These are phyloP conservation scores for Dolichomitus sp. DNA, from an alignment of 2,888 invertebrate genomes.

Conservation along the genomic window DNA sequence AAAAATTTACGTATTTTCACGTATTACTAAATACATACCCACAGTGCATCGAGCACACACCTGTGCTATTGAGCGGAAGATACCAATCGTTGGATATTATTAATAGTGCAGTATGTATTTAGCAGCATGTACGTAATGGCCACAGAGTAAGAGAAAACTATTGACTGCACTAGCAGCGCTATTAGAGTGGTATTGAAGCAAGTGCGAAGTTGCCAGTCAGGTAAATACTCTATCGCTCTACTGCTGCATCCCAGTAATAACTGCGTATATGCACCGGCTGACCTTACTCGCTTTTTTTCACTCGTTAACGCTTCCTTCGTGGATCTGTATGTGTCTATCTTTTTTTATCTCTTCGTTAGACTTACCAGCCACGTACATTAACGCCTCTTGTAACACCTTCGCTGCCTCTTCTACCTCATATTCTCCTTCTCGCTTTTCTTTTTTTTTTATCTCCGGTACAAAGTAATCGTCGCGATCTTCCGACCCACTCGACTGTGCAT, in stretches of 20 bases:
- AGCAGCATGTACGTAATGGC: slow-evolving; percentile 12
- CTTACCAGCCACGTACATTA: neutral
- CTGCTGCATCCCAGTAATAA: slow-evolving; percentile 16
- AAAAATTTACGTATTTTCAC: neutral
- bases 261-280: slow-evolving; percentile 15
- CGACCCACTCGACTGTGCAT: neutral
- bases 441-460: neutral
- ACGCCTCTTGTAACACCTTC: slow-evolving; percentile 27
- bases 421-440: slow-evolving; percentile 11
- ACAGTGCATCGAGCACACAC: neutral
- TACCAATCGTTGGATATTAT: slow-evolving; percentile 9
- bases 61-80: neutral
- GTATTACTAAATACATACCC: neutral
- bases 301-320: slow-evolving; percentile 35
- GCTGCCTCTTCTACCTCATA: neutral
- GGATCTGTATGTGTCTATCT: slow-evolving; percentile 12
- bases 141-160: neutral
- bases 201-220: slow-evolving; percentile 36
- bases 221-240: slow-evolving; percentile 25
- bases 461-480: neutral
- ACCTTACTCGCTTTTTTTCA: slow-evolving; percentile 21
- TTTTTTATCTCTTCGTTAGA: neutral
- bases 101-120: slow-evolving; percentile 19
- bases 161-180: neutral
- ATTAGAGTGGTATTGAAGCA: slow-evolving; percentile 13